Evolutionary conservation across 2,888 invertebrate species (phyloP), one percentile per base, ranked within the genome.

Genomic region (Drosophila maculinotata): DNA sequence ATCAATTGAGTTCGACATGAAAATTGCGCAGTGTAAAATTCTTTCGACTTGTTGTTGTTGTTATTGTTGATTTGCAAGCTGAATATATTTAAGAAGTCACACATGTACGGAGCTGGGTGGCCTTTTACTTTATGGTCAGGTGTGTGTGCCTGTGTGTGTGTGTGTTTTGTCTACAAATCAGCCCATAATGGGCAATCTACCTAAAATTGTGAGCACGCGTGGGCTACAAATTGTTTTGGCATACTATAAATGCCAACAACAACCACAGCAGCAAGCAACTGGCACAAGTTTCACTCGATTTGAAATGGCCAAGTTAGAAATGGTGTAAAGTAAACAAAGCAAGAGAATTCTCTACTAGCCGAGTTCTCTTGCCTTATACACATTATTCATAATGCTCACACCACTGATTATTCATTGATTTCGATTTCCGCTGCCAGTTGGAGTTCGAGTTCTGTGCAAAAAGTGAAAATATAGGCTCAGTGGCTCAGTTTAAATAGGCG

Each of bases 1-100:
- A 74, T 83, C 86, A 77, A 87, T 83, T 75, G 87, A 71, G 78
- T 75, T 86, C 70, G 87, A 83, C 84, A 88, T 86, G 84, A 86
- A 84, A 84, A 84, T 84, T 84, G 87, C 75, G 58, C 42, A 57
- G 66, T 41, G 51, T 48, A 65, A 66, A 67, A 62, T 71, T 59
- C 41, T 54, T 9, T 14, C 47, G 63, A 60, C 53, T 47, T 42
- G 39, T 44, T 63, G 71, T 49, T 39, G 35, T 10, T 48, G 59
- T 15, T 62, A 63, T 58, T 64, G 33, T 31, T 49, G 26, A 42
- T 63, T 23, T 80, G 56, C 63, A 65, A 62, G 57, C 66, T 68
- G 80, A 76, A 80, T 80, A 81, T 85, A 69, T 73, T 76, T 69
- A 76, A 79, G 83, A 53, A 52, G 72, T 88, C 83, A 83, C 82